Evolutionary conservation across 2,797 vertebrate species (phyloP).

Genomic region (Aplochiton taeniatus): DNA sequence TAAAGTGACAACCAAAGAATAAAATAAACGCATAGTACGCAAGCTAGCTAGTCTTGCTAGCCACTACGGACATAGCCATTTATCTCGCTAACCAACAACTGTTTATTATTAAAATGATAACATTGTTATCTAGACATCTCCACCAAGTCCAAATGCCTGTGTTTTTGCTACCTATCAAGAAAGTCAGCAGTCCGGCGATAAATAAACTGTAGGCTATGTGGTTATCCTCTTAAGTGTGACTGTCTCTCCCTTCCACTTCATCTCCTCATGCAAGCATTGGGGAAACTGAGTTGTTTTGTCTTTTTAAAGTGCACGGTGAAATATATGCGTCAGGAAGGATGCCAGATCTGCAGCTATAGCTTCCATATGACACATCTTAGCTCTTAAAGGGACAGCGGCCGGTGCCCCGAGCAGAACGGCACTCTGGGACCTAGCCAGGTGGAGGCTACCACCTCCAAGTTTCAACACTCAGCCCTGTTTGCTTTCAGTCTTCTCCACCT

Average conservation of each 20-base stretch:
- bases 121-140: no score
- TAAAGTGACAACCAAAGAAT: constrained; percentile 4
- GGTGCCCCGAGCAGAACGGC: constrained; percentile 34
- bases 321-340: constrained; percentile 70
- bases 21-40: constrained; percentile 8
- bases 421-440: constrained; percentile 52
- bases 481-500: no score
- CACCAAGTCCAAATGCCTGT: no score
- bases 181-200: no score
- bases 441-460: constrained; percentile 34
- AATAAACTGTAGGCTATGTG: no score
- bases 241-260: not conserved
- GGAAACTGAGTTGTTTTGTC: constrained; percentile 5
- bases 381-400: constrained; percentile 61
- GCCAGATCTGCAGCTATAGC: constrained; percentile 66
- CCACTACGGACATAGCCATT: not conserved
- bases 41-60: constrained; percentile 13
- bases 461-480: no score
- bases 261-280: constrained; percentile 8
- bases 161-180: no score
- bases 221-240: no score
- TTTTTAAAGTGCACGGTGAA: constrained; percentile 52
- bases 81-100: no score
- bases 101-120: no score
- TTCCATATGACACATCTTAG: constrained; percentile 71